phyloP scores from a whole-genome alignment of 1,140 invertebrate species.

The Drosophila bocki region DNA sequence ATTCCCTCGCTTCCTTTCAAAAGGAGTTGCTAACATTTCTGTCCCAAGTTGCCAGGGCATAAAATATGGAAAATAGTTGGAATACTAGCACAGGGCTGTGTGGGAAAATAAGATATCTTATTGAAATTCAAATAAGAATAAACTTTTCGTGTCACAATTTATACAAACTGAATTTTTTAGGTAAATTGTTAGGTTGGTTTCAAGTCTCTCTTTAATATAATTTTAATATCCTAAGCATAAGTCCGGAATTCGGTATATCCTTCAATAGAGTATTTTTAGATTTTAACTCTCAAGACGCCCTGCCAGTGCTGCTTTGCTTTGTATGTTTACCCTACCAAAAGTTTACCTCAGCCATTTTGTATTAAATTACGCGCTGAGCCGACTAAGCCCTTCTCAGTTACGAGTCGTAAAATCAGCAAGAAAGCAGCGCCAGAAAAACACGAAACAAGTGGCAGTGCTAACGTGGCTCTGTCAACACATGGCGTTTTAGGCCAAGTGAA shows the following conservation, averaged over 20 bases:
- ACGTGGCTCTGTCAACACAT: slow-evolving; percentile 58
- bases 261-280: neutral
- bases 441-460: slow-evolving; percentile 28
- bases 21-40: slow-evolving; percentile 12
- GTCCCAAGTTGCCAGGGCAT: slow-evolving; percentile 7
- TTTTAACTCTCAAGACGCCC: neutral
- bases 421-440: slow-evolving; percentile 8
- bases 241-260: neutral
- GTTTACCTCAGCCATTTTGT: slow-evolving; percentile 50
- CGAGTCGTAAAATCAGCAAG: slow-evolving; percentile 59
- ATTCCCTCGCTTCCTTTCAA: slow-evolving; percentile 4
- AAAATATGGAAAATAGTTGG: slow-evolving; percentile 5
- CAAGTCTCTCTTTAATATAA: neutral
- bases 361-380: slow-evolving; percentile 79
- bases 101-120: too few relatives aligned
- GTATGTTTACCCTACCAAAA: slow-evolving; percentile 18
- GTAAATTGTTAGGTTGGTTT: neutral
- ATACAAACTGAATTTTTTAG: too few relatives aligned
- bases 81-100: too few relatives aligned
- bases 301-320: slow-evolving; percentile 8
- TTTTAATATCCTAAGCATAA: neutral
- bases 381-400: slow-evolving; percentile 71
- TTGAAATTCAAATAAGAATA: neutral
- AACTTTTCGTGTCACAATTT: neutral
- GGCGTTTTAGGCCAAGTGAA: slow-evolving; percentile 18